Evolutionary conservation across 2,113 vertebrate genomes (phyloP), one percentile per base, ranked within the genome.

Genomic region (Corythornis madagascariensis): DNA sequence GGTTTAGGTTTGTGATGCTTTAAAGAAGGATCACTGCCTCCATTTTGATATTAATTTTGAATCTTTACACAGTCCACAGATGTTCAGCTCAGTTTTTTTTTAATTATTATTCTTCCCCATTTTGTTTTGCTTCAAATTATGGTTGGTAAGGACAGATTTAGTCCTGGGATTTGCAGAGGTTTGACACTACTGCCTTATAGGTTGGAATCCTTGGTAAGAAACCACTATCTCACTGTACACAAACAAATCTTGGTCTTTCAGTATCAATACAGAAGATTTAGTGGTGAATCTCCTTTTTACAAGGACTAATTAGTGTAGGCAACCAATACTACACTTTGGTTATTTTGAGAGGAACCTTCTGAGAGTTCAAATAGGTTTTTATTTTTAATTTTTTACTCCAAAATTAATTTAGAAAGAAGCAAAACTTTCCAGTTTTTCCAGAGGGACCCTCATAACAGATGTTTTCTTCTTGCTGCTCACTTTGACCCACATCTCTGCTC

Each of bases 1-100:
- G 67, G 87, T 83, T 89, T 87, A 91, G 82, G 93, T 93, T 93
- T 90, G 91, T 93, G 78, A 71, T 95, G 53, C 82, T 92, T 94
- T 88, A 80, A 93, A 91, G 81, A 77, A 75, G 84, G 91, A 91
- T 96, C 91, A 67, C 56, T 94, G 78, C 86, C 38, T 90, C 70
- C 56, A 71, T 95, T 93, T 93, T 91, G 48, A 89, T 87, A 87
- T 93, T 82, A 83, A 94, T 88, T 93, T 67, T 86, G 78, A 67
- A 88, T 83, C 52, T 77, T 57, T 87, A 60, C 60, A 57, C 33
- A 92, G 77, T 29, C 65, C 72, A 35, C 92, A 96, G 95, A 87
- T 92, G 88, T 93, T 92, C 91, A 71, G 3, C 70, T 84, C 2
- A 0, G 24, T 7, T 28, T 31, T 60, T 48, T 56, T 61, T 43